Conservation (phyloP, 2,888 invertebrate genomes). For the Ephialtes manifestator region DNA sequence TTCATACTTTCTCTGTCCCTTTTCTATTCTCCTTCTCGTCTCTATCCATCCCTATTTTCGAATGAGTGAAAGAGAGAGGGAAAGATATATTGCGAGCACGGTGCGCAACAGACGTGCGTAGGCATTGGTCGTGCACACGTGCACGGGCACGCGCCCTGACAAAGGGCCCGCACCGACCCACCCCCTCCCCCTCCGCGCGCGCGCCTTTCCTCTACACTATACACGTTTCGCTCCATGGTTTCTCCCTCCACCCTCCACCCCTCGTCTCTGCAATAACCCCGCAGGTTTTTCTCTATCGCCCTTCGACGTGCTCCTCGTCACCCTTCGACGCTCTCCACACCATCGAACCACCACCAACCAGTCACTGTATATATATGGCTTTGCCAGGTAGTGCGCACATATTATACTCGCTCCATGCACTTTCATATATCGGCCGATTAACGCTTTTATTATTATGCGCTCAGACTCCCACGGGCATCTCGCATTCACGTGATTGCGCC, state of each 20-base stretch:
- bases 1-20: constrained; percentile 11
- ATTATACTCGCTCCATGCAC: constrained; percentile 36
- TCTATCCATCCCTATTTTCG: constrained; percentile 36
- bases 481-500: constrained; percentile 41
- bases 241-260: constrained; percentile 61
- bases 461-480: constrained; percentile 66
- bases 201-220: constrained; percentile 40
- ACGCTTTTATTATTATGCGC: constrained; percentile 66
- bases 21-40: background rate
- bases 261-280: constrained; percentile 69
- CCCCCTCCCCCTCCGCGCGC: constrained; percentile 65
- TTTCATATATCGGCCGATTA: constrained; percentile 64
- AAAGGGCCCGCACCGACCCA: constrained; percentile 84
- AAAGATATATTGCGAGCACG: constrained; percentile 65
- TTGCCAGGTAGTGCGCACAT: constrained; percentile 18
- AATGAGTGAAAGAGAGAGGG: constrained; percentile 50
- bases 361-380: background rate
- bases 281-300: constrained; percentile 68
- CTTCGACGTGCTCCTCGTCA: constrained; percentile 62
- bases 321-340: constrained; percentile 63
- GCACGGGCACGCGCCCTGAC: constrained; percentile 85
- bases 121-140: constrained; percentile 85
- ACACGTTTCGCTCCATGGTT: constrained; percentile 63
- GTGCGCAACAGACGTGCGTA: constrained; percentile 79
- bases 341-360: constrained; percentile 47